Evolutionary conservation across 2,113 vertebrate species (phyloP).

Genomic region (Psammodynastes pulverulentus): DNA sequence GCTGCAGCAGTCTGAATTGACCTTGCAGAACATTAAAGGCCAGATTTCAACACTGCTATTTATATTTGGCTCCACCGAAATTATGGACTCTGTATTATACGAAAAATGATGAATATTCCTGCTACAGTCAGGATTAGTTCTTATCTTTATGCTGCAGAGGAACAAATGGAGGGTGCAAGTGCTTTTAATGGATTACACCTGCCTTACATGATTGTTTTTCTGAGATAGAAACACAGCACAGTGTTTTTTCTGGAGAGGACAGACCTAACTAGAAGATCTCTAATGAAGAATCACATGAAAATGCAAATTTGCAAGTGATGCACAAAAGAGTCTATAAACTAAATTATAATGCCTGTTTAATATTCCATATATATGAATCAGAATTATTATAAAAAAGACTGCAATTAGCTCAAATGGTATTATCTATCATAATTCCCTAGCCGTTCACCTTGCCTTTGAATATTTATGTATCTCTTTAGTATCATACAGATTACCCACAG

Average conservation of each 20-base stretch:
- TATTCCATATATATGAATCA: background rate
- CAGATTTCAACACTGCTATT: background rate
- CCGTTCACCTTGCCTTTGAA: background rate
- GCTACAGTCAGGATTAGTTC: background rate
- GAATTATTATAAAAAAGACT: background rate
- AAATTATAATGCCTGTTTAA: background rate
- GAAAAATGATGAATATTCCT: background rate
- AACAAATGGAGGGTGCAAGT: background rate
- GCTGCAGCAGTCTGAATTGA: background rate
- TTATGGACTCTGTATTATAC: slow-evolving; percentile 3
- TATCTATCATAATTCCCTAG: background rate
- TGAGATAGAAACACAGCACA: background rate
- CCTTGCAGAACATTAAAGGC: background rate
- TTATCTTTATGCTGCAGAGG: background rate
- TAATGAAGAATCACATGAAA: background rate
- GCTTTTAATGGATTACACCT: background rate
- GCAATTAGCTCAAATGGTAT: background rate
- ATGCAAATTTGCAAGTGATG: background rate
- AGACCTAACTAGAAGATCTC: background rate
- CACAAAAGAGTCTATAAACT: background rate
- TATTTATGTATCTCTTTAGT: background rate
- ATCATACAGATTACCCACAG: background rate
- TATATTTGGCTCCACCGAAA: slow-evolving; percentile 1
- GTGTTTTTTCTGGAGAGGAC: background rate
- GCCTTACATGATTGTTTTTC: background rate